Base-by-base conservation (phyloP, 2,113 vertebrate genomes). In the Centropristis striata region DNA sequence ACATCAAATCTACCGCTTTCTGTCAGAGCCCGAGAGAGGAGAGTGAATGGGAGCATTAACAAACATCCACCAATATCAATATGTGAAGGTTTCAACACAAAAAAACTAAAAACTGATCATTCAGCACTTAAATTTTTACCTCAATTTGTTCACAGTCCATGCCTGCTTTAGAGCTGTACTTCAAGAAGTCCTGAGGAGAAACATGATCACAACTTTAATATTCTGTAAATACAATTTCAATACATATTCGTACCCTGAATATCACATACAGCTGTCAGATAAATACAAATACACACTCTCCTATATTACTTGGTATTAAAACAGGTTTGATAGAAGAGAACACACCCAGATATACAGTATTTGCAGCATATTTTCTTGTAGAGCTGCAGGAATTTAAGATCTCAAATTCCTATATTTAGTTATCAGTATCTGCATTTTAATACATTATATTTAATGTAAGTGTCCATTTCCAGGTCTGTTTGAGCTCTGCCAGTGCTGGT, bases 1-100 rank as follows among this genome's bases (percentile, higher is more conserved):
- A 99, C 98, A 99, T 99, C 92, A 99, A 89, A 75, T 96, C 94
- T 58, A 99, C 96, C 0, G 96, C 94, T 96, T 96, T 96, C 97
- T 96, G 93, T 16, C 18, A 18, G 12, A 68, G 8, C 1, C n/a
- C 50, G 3, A 68, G 25, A 50, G 15, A 77, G 21, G 5, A 32
- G 32, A 50, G 47, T 8, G 25, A 32, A 14, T 20, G 2, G 27
- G 10, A 21, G 18, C 36, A 39, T 39, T 16, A 41, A 37, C 20
- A 37, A 13, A 51, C 32, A 28, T 47, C 4, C 28, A 50, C 20
- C 4, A 14, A 21, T 2, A 37, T 16, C 4, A n/a, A n/a, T 4
- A 32, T 4, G 18, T 2, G 18, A 42, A 2, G 4, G 37, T 13
- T 60, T 41, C 8, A 63, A 51, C 4, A 28, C 12, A 44, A 21